These are phyloP conservation scores for Leucophora obtusa DNA, from an alignment of 2,888 invertebrate genomes.

Conservation along the genomic window DNA sequence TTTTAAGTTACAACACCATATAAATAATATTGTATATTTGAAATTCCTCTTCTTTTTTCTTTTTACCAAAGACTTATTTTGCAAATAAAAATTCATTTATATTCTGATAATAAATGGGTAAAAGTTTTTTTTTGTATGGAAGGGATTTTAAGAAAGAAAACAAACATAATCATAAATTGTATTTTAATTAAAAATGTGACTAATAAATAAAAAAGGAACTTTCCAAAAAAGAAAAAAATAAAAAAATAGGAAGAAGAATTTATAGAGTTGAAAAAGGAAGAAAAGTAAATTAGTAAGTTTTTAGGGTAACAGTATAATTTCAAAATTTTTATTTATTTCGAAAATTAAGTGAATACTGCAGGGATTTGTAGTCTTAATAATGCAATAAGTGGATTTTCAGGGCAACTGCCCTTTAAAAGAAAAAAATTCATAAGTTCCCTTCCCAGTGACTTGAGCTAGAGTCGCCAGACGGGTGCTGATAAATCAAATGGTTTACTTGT, in stretches of 20 bases:
- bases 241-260: not conserved
- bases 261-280: too few species aligned
- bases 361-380: too few species aligned
- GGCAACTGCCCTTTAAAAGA: too few species aligned
- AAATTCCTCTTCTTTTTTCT: constrained; percentile 5
- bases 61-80: constrained; percentile 9
- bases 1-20: constrained; percentile 64
- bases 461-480: too few species aligned
- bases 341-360: too few species aligned
- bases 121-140: constrained; percentile 17
- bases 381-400: too few species aligned
- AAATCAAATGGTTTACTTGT: too few species aligned
- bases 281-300: too few species aligned
- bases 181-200: constrained; percentile 55
- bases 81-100: constrained; percentile 32
- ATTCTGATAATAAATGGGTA: constrained; percentile 43
- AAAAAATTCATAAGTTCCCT: too few species aligned
- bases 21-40: constrained; percentile 49
- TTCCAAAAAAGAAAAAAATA: not conserved
- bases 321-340: too few species aligned
- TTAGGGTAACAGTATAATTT: too few species aligned
- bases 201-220: constrained; percentile 24
- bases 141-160: constrained; percentile 7
- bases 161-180: constrained; percentile 51
- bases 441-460: too few species aligned